Conservation (phyloP, 2,888 invertebrate genomes). For the Parnassius smintheus region DNA sequence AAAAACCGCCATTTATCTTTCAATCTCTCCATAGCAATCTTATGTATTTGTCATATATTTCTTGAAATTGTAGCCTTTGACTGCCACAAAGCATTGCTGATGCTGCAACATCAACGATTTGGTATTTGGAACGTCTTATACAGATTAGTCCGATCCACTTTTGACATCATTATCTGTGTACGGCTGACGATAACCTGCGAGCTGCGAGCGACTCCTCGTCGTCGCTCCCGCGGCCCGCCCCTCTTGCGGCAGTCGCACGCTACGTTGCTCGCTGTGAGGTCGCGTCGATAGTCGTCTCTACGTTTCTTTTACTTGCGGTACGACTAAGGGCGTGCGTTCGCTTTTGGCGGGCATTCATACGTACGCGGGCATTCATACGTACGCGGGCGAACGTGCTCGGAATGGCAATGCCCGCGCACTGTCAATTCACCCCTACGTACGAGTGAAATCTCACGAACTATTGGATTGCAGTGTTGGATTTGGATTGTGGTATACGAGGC, state of each 20-base stretch:
- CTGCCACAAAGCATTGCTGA: slow-evolving; percentile 34
- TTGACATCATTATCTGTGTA: slow-evolving; percentile 80
- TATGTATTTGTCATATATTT: too few species aligned
- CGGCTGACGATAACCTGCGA: slow-evolving; percentile 78
- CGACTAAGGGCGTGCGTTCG: slow-evolving; percentile 55
- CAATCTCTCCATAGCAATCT: too few species aligned
- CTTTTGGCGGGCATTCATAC: slow-evolving; percentile 75
- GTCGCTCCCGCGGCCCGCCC: slow-evolving; percentile 72
- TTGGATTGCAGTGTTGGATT: slow-evolving; percentile 80
- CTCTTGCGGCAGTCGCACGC: slow-evolving; percentile 68
- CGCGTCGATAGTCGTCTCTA: slow-evolving; percentile 47
- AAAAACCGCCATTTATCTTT: slow-evolving; percentile 41
- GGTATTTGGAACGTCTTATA: slow-evolving; percentile 68
- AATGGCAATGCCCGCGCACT: slow-evolving; percentile 55
- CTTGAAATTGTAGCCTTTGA: background rate
- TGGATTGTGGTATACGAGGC: slow-evolving; percentile 59
- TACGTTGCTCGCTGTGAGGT: slow-evolving; percentile 55
- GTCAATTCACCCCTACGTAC: slow-evolving; percentile 27
- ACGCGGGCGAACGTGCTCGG: slow-evolving; percentile 68
- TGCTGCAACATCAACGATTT: slow-evolving; percentile 47
- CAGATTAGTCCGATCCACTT: slow-evolving; percentile 79
- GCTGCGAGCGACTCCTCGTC: slow-evolving; percentile 36
- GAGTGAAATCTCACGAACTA: slow-evolving; percentile 58
- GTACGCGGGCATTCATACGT: slow-evolving; percentile 63
- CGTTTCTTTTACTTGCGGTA: slow-evolving; percentile 24